Percentiles rank a stretch among this genome's conserved stretches.
Evolutionary conservation across 2,797 vertebrate species (phyloP).

Genomic region (Sebastes ruberrimus): DNA sequence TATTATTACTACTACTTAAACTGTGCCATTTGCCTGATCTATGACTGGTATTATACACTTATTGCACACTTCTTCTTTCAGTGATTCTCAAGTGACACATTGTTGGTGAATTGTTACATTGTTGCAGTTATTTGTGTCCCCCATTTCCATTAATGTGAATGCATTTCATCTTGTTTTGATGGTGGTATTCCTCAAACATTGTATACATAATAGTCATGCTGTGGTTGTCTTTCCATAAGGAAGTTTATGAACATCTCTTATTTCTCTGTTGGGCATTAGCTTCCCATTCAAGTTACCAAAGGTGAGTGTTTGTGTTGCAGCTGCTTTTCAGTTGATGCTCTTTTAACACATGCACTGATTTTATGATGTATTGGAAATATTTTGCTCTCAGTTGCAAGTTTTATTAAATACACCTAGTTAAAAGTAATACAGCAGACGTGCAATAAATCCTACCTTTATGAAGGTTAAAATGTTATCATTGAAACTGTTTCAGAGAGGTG

Average conservation of each 20-base stretch:
- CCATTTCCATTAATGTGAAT: background rate
- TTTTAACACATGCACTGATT: background rate
- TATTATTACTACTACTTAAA: background rate
- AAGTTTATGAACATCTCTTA: background rate
- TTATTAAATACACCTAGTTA: background rate
- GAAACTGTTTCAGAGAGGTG: background rate
- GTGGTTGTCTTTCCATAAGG: background rate
- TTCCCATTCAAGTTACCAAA: slow-evolving; percentile 7
- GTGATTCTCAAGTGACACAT: background rate
- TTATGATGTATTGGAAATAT: background rate
- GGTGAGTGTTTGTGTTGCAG: slow-evolving; percentile 47
- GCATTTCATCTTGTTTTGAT: too few species aligned
- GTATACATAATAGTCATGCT: rapidly evolving
- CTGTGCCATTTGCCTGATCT: background rate
- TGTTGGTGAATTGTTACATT: background rate
- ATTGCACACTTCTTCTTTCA: background rate
- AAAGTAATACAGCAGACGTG: background rate
- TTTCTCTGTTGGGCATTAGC: slow-evolving; percentile 30
- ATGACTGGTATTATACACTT: rapidly evolving
- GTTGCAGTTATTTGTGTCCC: background rate
- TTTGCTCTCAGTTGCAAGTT: background rate
- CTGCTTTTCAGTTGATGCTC: slow-evolving; percentile 21
- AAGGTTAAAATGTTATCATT: background rate
- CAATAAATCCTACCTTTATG: background rate
- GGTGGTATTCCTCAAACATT: background rate